Base-by-base conservation (phyloP, 2,113 vertebrate genomes). In the Antigone vipio region DNA sequence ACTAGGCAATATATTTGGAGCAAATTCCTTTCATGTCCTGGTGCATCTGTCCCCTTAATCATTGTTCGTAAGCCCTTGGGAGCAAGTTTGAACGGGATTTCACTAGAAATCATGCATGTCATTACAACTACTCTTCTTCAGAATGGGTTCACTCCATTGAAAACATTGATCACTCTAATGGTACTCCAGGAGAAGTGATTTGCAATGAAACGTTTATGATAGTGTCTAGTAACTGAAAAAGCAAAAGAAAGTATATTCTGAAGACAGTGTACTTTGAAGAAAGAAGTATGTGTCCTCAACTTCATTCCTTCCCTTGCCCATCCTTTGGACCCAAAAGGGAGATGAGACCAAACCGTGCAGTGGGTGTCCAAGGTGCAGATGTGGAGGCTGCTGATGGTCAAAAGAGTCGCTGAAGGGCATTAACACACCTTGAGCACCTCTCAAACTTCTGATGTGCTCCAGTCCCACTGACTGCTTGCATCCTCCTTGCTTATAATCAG, bases 161-260 rank as follows among this genome's bases (percentile, higher is more conserved):
- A 95, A 89, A 81, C 0, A 0, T n/a, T 91, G 59, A 53, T 87
- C 60, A 50, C 32, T 71, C 21, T 73, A 58, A 58, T 45, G 47
- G 50, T 77, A 55, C 45, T 87, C 66, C 76, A 95, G 77, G n/a
- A 93, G 62, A 94, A 95, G 71, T 62, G 45, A 90, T 88, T 76
- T 90, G n/a, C 55, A 71, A 26, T 50, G 38, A 86, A 93, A 74
- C 16, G 18, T 45, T 80, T 55, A 26, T 50, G 55, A 56, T 18
- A 85, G 20, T 12, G 26, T 76, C 58, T 60, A 60, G 59, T 11
- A 80, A 56, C 20, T 67, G 32, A 63, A 47, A 80, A 74, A 30
- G 23, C 32, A 59, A 74, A 66, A 58, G 12, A 24, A 66, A 68
- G 16, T 16, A 14, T 62, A 30, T 71, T 94, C 56, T 89, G 69